Evolutionary conservation across 2,113 vertebrate genomes (phyloP).

Genomic region (Orcinus orca): DNA sequence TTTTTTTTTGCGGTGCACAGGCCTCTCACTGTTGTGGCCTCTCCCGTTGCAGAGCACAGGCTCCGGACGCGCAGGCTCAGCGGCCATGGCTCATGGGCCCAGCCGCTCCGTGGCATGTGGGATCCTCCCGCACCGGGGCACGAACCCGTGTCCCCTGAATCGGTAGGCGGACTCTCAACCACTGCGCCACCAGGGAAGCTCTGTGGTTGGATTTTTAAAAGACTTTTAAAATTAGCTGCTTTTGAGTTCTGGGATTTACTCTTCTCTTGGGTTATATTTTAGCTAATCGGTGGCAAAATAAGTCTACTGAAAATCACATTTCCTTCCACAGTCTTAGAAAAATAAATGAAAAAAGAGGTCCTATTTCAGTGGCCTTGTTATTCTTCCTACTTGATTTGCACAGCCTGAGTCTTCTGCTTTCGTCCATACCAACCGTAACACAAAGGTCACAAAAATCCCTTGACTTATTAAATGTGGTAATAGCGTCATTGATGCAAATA

Average conservation of each 20-base stretch:
- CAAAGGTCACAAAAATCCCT: constrained; percentile 75
- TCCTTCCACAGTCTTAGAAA: constrained; percentile 30
- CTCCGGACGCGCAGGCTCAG: too few species aligned
- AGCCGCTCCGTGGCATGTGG: too few species aligned
- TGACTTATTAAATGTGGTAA: constrained; percentile 71
- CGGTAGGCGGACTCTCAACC: too few species aligned
- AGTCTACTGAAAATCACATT: constrained; percentile 25
- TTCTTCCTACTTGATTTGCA: constrained; percentile 51
- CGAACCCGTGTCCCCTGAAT: too few species aligned
- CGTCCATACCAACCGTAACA: constrained; percentile 49
- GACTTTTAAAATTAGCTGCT: constrained; percentile 44
- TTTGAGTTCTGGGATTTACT: constrained; percentile 42
- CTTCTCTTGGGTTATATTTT: constrained; percentile 46
- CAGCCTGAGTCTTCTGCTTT: constrained; percentile 22
- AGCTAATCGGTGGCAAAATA: constrained; percentile 50
- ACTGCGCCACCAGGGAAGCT: too few species aligned
- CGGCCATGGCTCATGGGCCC: too few species aligned
- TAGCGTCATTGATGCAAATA: constrained; percentile 56
- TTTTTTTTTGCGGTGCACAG: background rate
- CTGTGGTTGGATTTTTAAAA: constrained; percentile 21
- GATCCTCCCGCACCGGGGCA: too few species aligned
- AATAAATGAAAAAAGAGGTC: constrained; percentile 26
- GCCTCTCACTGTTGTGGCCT: too few species aligned
- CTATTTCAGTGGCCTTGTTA: constrained; percentile 29
- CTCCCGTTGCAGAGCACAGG: too few species aligned